Conservation (phyloP, 2,888 invertebrate species). For the Ethmia dodecea region DNA sequence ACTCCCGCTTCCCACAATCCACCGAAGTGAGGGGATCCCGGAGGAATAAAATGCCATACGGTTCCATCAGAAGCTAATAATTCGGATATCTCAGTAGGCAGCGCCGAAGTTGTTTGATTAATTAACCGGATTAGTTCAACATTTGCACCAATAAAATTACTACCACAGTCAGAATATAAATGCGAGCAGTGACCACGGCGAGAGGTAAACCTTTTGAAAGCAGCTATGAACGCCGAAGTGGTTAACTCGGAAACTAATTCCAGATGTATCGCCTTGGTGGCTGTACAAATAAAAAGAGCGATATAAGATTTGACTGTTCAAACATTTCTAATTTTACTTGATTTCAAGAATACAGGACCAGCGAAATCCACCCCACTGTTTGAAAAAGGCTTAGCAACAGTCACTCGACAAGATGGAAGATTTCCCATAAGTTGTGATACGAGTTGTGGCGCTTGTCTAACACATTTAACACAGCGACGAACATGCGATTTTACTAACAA, state of each 20-base stretch:
- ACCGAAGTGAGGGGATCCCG: no score
- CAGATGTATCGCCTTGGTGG: neutral
- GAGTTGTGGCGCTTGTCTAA: neutral
- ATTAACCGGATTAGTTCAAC: no score
- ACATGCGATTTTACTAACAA: slow-evolving; percentile 3
- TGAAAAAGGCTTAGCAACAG: slow-evolving; percentile 1
- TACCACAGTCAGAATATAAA: neutral
- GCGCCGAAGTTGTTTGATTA: no score
- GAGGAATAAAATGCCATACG: slow-evolving; percentile 12
- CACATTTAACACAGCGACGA: slow-evolving; percentile 7
- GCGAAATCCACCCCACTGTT: slow-evolving; percentile 6
- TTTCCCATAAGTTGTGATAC: slow-evolving; percentile 9
- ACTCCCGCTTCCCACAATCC: no score
- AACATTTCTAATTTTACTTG: neutral
- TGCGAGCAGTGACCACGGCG: neutral
- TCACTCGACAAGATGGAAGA: slow-evolving; percentile 3
- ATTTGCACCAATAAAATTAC: neutral
- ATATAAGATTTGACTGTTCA: slow-evolving; percentile 1
- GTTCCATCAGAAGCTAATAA: neutral
- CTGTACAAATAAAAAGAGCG: neutral
- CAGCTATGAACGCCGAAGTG: neutral
- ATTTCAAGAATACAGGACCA: neutral
- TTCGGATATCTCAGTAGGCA: no score
- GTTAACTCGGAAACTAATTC: neutral
- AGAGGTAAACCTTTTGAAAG: neutral